These are phyloP conservation scores for Plemyria rubiginata DNA, from an alignment of 2,888 invertebrate genomes.

Conservation along the genomic window DNA sequence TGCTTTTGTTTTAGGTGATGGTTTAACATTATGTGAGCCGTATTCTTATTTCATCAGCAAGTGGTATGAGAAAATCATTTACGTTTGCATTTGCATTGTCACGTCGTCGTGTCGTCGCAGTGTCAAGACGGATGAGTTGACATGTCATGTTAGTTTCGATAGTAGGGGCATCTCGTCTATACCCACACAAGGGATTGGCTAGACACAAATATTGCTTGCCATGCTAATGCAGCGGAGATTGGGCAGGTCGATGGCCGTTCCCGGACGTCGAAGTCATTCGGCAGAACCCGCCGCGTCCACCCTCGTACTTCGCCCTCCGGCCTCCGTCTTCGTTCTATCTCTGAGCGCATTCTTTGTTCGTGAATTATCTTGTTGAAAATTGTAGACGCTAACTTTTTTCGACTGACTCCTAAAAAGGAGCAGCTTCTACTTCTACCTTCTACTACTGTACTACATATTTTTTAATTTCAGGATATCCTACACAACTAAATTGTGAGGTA, in stretches of 20 bases:
- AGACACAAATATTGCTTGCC: constrained; percentile 82
- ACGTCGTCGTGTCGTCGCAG: too few relatives aligned
- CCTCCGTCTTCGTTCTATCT: constrained; percentile 49
- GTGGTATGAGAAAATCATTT: too few relatives aligned
- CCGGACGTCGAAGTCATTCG: constrained; percentile 82
- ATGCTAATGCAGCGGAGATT: constrained; percentile 85
- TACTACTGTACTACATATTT: too few relatives aligned
- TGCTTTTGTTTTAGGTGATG: too few relatives aligned
- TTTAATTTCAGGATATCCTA: too few relatives aligned
- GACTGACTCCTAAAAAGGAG: neutral
- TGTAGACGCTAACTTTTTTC: constrained; percentile 9
- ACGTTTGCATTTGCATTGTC: too few relatives aligned
- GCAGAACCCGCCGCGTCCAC: constrained; percentile 75
- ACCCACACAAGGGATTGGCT: constrained; percentile 64
- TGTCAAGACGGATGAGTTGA: neutral
- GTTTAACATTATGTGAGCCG: too few relatives aligned
- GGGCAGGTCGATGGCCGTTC: constrained; percentile 84
- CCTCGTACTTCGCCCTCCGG: constrained; percentile 69
- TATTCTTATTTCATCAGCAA: too few relatives aligned
- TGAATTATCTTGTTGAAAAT: constrained; percentile 14
- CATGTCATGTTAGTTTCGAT: constrained; percentile 21
- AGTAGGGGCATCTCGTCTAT: constrained; percentile 46
- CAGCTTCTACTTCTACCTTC: neutral
- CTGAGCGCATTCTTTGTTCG: constrained; percentile 29
- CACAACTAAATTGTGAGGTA: too few relatives aligned